Evolutionary conservation across 1,140 invertebrate genomes (phyloP).

Genomic region (Mercenaria mercenaria): DNA sequence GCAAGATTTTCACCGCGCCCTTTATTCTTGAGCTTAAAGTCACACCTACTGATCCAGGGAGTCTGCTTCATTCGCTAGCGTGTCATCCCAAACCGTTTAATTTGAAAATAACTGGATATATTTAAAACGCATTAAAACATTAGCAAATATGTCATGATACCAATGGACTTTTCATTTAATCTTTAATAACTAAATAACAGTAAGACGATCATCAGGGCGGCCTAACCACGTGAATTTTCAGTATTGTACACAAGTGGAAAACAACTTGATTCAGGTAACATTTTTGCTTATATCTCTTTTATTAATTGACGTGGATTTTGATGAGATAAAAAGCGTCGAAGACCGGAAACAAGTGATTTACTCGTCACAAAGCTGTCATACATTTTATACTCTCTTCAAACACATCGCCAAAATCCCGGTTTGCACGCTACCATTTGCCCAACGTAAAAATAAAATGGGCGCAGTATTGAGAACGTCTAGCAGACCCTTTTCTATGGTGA

Average conservation of each 20-base stretch:
- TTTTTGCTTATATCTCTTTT: no score
- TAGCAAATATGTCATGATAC: neutral
- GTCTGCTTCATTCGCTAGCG: slow-evolving; percentile 42
- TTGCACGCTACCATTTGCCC: no score
- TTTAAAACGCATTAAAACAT: neutral
- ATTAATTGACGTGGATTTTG: no score
- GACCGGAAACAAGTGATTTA: no score
- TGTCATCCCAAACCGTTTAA: slow-evolving; percentile 50
- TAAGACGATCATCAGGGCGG: neutral
- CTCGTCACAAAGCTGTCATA: no score
- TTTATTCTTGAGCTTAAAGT: slow-evolving; percentile 45
- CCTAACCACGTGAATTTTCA: neutral
- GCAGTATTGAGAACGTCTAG: no score
- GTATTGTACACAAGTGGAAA: neutral
- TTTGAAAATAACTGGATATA: neutral
- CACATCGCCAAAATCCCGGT: no score
- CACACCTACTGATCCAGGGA: slow-evolving; percentile 14
- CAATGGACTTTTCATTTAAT: neutral
- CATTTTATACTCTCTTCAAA: no score
- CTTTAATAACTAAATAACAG: neutral
- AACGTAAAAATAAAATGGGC: no score
- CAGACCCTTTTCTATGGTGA: no score
- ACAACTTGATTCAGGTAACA: neutral
- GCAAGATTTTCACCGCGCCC: slow-evolving; percentile 52
- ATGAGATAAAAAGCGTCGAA: no score